Evolutionary conservation across 2,113 vertebrate species (phyloP), one percentile per base, ranked within the genome.

Genomic region (Fukomys damarensis): DNA sequence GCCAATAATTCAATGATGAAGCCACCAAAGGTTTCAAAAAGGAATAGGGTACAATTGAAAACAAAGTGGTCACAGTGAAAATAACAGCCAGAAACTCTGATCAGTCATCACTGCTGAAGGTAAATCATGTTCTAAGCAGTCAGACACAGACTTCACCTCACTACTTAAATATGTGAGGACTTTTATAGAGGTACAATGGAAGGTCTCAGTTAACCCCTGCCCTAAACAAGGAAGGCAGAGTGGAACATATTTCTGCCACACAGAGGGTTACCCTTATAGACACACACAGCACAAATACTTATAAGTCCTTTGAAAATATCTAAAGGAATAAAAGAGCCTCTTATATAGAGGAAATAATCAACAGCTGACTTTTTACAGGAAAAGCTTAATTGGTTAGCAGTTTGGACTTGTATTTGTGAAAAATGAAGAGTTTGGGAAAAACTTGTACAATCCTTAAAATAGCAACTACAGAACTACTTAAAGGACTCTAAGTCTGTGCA

Each of bases 281-380:
- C 63, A 93, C n/a, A 52, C 35, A 70, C n/a, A 41, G 54, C 0
- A 82, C 35, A 35, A 3, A 26, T 41, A 72, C 49, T 56, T 89
- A 68, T 38, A 88, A 68, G 13, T 35, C 10, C 74, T 86, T 61
- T 72, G 10, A 54, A 95, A 96, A 49, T 26, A 17, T 81, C 66
- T 97, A 87, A 89, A 86, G 26, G 58, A 83, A 72, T 52, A 54
- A 94, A 95, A 94, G 56, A 89, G 19, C 17, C 54, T 65, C 32
- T 58, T 68, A 63, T 4, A 22, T 26, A 19, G 26, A 70, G 28
- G 35, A 35, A 93, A 93, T 41, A 43, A 56, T 72, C 54, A 92
- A 92, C 38, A 76, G 30, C 63, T 35, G 24, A 59, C 30, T 74
- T 54, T 82, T 91, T 74, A 82, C 0, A 83, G 68, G 58, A 68